phyloP scores from a whole-genome alignment of 2,797 vertebrate genomes.

The Leucoraja ocellata region DNA sequence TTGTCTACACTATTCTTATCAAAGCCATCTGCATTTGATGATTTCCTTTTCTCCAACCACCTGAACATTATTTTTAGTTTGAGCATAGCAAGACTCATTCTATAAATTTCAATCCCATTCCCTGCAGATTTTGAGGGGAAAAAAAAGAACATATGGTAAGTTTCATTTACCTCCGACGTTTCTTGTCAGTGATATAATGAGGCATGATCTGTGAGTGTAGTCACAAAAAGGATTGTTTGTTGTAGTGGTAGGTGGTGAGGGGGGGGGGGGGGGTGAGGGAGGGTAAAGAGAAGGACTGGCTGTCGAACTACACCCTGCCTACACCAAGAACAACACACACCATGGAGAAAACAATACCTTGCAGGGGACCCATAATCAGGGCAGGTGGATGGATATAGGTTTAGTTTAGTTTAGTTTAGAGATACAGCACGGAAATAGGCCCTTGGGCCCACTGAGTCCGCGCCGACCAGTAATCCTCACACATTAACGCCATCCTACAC shows the following conservation, averaged over 20 bases:
- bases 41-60: neutral
- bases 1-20: conserved; percentile 24
- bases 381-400: too few species aligned
- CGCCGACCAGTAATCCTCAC: too few species aligned
- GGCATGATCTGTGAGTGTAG: neutral
- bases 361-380: neutral
- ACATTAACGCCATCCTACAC: too few species aligned
- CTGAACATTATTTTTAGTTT: conserved; percentile 3
- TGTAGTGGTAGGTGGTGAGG: neutral
- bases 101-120: neutral
- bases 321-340: neutral
- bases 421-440: too few species aligned
- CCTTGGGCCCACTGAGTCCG: too few species aligned
- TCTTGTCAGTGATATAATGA: neutral
- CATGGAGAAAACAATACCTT: neutral
- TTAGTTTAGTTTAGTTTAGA: too few species aligned
- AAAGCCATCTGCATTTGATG: conserved; percentile 24
- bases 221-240: neutral
- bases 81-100: neutral
- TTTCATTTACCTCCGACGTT: neutral
- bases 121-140: neutral
- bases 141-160: neutral
- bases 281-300: neutral
- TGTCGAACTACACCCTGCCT: neutral
- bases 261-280: too few species aligned